These are phyloP conservation scores for Allophyes oxyacanthae DNA, from an alignment of 2,888 invertebrate genomes.

Conservation along the genomic window DNA sequence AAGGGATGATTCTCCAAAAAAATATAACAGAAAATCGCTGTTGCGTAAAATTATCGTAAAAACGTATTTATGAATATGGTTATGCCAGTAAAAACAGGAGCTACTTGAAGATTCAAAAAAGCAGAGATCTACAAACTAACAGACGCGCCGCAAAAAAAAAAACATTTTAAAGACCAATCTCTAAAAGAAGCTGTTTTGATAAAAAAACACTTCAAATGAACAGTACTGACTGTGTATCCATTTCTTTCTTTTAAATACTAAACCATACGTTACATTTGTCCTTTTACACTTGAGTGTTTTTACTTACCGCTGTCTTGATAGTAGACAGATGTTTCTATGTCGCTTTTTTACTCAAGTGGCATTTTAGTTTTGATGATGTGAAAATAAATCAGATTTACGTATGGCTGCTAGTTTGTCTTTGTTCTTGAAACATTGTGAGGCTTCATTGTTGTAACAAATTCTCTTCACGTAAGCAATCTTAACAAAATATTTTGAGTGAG, in stretches of 20 bases:
- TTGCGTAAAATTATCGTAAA: slow-evolving; percentile 21
- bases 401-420: not conserved
- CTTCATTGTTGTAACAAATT: no score
- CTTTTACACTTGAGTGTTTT: slow-evolving; percentile 25
- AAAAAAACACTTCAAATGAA: slow-evolving; percentile 41
- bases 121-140: not conserved
- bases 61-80: slow-evolving; percentile 6
- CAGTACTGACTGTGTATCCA: slow-evolving; percentile 39
- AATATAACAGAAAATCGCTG: slow-evolving; percentile 9
- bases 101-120: slow-evolving; percentile 22
- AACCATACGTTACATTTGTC: slow-evolving; percentile 21
- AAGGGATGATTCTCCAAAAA: slow-evolving; percentile 12
- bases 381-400: not conserved
- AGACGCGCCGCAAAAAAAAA: not conserved
- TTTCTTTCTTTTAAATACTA: slow-evolving; percentile 28
- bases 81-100: no score
- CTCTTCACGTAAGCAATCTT: no score
- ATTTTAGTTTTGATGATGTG: not conserved
- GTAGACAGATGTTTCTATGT: slow-evolving; percentile 31
- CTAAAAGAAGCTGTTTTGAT: slow-evolving; percentile 2
- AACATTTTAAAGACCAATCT: slow-evolving; percentile 13
- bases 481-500: no score
- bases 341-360: slow-evolving; percentile 15
- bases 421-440: no score
- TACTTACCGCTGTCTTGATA: slow-evolving; percentile 36